A percentile compares a stretch with the other conserved stretches of the same genome.
Evolutionary conservation across 2,888 invertebrate species (phyloP).

Genomic region (Odontocolon sp.): DNA sequence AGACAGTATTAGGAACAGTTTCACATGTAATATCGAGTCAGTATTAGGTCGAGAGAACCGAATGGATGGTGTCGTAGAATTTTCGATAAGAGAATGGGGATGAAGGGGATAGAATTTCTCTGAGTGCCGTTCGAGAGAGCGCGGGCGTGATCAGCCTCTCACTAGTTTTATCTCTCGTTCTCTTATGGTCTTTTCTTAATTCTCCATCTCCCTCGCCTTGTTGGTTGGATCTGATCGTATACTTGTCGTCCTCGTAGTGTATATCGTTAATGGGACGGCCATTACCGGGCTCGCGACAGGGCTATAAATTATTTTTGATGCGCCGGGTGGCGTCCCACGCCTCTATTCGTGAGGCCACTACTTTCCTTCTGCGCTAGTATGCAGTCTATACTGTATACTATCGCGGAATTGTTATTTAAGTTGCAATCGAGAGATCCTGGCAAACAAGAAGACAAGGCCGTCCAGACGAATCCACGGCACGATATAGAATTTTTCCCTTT

Average conservation of each 20-base stretch:
- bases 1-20: too few species aligned
- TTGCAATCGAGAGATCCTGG: conserved; percentile 26
- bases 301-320: conserved; percentile 61
- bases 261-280: conserved; percentile 49
- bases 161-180: conserved; percentile 44
- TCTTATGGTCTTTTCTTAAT: conserved; percentile 32
- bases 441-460: conserved; percentile 39
- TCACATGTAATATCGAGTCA: too few species aligned
- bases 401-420: conserved; percentile 53
- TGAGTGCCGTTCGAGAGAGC: conserved; percentile 38
- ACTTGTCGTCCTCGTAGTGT: conserved; percentile 26
- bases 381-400: conserved; percentile 1
- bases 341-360: conserved; percentile 30
- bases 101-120: conserved; percentile 27
- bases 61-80: conserved; percentile 15
- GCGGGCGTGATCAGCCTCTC: conserved; percentile 53
- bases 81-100: conserved; percentile 24
- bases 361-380: conserved; percentile 20
- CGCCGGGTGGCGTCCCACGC: conserved; percentile 41
- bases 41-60: too few species aligned
- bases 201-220: conserved; percentile 34
- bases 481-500: neutral
- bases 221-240: conserved; percentile 27
- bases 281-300: conserved; percentile 51
- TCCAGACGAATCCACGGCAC: neutral